phyloP scores from a whole-genome alignment of 1,140 invertebrate genomes.

The Drosophila ambigua region DNA sequence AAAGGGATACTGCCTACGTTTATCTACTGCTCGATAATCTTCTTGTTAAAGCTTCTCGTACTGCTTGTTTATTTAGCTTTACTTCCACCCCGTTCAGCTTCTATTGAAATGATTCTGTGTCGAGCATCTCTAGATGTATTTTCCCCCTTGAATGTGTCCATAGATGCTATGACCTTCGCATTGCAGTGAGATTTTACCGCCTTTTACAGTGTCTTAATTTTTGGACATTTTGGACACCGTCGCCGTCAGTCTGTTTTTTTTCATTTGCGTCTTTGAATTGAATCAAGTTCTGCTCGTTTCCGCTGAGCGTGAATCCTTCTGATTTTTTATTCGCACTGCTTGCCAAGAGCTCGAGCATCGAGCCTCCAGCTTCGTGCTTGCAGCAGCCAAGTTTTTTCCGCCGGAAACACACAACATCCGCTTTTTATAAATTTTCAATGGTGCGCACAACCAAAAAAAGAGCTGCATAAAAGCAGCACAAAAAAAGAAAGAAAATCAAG shows the following conservation, averaged over 20 bases:
- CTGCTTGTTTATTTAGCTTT: too few species aligned
- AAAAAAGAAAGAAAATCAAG: constrained; percentile 6
- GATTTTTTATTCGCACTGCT: constrained; percentile 2
- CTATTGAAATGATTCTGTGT: too few species aligned
- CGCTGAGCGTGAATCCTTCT: constrained; percentile 36
- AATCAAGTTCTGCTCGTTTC: constrained; percentile 73
- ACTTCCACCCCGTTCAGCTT: constrained; percentile 1
- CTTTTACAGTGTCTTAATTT: constrained; percentile 20
- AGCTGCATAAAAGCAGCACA: constrained; percentile 21
- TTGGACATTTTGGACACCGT: constrained; percentile 55
- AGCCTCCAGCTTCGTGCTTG: not conserved
- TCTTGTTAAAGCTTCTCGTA: too few species aligned
- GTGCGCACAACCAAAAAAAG: constrained; percentile 34
- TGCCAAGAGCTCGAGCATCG: constrained; percentile 15
- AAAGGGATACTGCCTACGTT: too few species aligned
- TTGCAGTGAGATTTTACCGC: too few species aligned
- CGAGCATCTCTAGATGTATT: too few species aligned
- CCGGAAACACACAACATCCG: constrained; percentile 77
- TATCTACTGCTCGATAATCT: too few species aligned
- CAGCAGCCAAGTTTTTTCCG: constrained; percentile 73
- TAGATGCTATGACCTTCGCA: too few species aligned
- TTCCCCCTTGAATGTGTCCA: too few species aligned
- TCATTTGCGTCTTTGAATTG: constrained; percentile 74
- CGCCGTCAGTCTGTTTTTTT: constrained; percentile 68
- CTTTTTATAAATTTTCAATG: constrained; percentile 76